These are phyloP conservation scores for Synaphobranchus kaupii DNA, from an alignment of 2,797 vertebrate species.

Conservation along the genomic window DNA sequence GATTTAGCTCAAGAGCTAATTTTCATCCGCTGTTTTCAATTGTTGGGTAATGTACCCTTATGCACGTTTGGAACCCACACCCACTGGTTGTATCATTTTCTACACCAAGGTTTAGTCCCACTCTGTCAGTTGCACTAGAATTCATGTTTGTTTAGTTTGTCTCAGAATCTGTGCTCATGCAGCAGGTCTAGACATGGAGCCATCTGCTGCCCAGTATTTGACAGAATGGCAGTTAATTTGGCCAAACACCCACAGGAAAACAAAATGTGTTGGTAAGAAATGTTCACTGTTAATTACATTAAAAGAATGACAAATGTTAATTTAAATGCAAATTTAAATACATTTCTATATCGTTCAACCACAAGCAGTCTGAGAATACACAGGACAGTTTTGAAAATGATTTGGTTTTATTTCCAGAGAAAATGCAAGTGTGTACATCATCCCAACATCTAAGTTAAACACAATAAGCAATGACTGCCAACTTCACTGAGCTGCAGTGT, in stretches of 20 bases:
- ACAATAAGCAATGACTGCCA: conserved; percentile 66
- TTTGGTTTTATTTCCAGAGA: conserved; percentile 75
- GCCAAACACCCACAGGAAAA: neutral
- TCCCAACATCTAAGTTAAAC: conserved; percentile 70
- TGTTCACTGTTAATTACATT: neutral
- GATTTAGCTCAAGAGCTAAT: no score
- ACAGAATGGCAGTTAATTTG: no score
- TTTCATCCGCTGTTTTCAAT: no score
- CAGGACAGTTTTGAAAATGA: conserved; percentile 72
- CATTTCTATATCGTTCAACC: neutral
- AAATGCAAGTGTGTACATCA: conserved; percentile 72
- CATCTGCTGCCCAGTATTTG: neutral
- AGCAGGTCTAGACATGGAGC: neutral
- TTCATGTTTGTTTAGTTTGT: neutral
- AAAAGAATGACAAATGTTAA: neutral
- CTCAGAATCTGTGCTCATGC: neutral
- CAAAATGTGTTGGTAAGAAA: neutral
- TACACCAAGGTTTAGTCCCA: neutral
- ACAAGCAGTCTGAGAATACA: conserved; percentile 23
- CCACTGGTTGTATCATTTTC: neutral
- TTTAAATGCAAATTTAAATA: neutral
- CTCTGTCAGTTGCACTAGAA: neutral
- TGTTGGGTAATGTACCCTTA: neutral
- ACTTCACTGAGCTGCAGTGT: conserved; percentile 66
- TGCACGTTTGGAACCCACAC: neutral